Percentiles rank a stretch among this genome's conserved stretches.
These are phyloP conservation scores for Pteromalus puparum DNA, from an alignment of 1,140 invertebrate species.

Conservation along the genomic window DNA sequence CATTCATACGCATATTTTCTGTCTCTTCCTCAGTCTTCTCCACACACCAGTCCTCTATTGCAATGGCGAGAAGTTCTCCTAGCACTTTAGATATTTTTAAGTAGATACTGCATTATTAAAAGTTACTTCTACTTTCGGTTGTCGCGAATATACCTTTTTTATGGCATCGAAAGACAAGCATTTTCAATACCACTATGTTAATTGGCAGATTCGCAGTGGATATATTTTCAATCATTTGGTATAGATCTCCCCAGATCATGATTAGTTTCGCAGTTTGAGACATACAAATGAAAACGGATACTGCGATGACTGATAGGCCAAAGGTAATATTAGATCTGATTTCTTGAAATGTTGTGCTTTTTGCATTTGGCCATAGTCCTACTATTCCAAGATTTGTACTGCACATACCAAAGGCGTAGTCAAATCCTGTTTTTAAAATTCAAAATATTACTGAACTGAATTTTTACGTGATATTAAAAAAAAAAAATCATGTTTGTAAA, in stretches of 20 bases:
- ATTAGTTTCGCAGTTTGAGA: constrained; percentile 42
- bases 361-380: constrained; percentile 41
- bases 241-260: constrained; percentile 49
- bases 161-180: constrained; percentile 17
- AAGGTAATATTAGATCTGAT: background rate
- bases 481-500: background rate
- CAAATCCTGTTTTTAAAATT: constrained; percentile 22
- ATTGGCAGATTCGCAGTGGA: constrained; percentile 50
- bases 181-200: constrained; percentile 37
- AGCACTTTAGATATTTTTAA: constrained; percentile 13
- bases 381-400: constrained; percentile 13
- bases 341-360: background rate
- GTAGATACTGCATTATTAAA: too few species aligned
- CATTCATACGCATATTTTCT: constrained; percentile 26
- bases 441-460: too few species aligned
- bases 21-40: background rate
- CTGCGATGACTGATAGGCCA: background rate
- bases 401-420: constrained; percentile 35
- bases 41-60: constrained; percentile 22
- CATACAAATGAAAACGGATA: constrained; percentile 30
- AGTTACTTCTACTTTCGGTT: too few species aligned
- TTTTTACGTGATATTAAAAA: background rate
- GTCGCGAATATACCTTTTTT: constrained; percentile 44
- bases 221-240: constrained; percentile 45
- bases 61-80: background rate